These are phyloP conservation scores for Linepithema humile DNA, from an alignment of 1,140 invertebrate species.

Conservation along the genomic window DNA sequence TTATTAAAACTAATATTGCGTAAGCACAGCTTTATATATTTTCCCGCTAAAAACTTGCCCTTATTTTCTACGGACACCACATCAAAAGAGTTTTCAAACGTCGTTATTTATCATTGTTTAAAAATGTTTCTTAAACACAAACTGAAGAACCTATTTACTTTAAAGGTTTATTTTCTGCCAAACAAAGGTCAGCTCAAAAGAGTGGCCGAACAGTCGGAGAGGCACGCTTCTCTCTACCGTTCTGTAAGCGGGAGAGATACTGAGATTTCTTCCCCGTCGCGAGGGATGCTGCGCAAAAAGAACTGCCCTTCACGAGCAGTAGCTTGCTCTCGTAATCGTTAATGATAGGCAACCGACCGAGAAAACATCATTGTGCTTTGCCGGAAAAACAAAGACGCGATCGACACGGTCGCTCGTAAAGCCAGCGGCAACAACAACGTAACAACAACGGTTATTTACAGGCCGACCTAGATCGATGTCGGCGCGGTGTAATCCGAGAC, in stretches of 20 bases:
- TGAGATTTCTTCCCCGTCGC: neutral
- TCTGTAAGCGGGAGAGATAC: neutral
- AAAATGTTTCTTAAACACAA: neutral
- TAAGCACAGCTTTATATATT: neutral
- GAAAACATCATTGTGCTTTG: neutral
- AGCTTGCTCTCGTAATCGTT: neutral
- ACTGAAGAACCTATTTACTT: constrained; percentile 16
- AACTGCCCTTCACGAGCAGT: neutral
- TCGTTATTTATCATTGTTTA: constrained; percentile 9
- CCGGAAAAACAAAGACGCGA: constrained; percentile 7
- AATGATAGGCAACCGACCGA: constrained; percentile 13
- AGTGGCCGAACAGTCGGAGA: neutral
- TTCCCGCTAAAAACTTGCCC: neutral
- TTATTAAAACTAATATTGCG: neutral
- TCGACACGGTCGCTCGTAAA: neutral
- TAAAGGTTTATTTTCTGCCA: neutral
- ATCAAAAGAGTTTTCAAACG: neutral
- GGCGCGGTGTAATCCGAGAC: neutral
- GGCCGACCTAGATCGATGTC: constrained; percentile 4
- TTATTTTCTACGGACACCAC: neutral
- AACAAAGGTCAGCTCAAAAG: neutral
- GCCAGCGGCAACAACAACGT: neutral
- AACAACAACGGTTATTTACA: constrained; percentile 47
- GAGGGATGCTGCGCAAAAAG: neutral
- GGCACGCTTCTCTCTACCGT: neutral